Base-by-base conservation (phyloP, 2,113 vertebrate species). In the Xiphias gladius region DNA sequence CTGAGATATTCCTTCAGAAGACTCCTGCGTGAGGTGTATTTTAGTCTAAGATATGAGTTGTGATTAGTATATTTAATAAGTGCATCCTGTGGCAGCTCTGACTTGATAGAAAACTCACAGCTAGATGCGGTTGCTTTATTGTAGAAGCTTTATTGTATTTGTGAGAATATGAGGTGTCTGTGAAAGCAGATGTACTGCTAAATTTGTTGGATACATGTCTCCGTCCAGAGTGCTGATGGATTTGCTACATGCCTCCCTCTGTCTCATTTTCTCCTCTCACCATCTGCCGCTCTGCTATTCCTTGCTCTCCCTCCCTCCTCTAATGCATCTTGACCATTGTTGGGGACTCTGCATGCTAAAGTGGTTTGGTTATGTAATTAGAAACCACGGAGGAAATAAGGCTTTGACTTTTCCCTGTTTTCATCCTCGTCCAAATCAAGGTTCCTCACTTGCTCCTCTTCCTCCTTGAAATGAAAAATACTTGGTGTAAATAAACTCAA, bases 301-400 rank as follows among this genome's bases (percentile, higher is more conserved):
- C 46, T 71, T 54, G n/a, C 52, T 73, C 63, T 50, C 46, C 28
- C 35, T 71, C 63, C 54, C 67, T 81, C 66, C 67, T 84, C 79
- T 70, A 80, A 85, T 63, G 78, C 54, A 46, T 83, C 79, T 76
- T 70, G 80, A 80, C 73, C 68, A 72, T 85, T 76, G 73, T 65
- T 62, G n/a, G 43, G 46, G 65, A 68, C 64, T 80, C 50, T 28
- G 75, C 55, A 46, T 65, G 54, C 43, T 70, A 62, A 88, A 83
- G 46, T 73, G 48, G 30, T 83, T 73, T 72, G 48, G 66, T 90
- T 83, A 83, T 54, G 16, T 66, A 80, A 83, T 84, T 62, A 66
- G 52, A 73, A 59, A 59, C 19, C 68, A 43, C 68, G 59, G 54
- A 74, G 58, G 63, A 76, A 59, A 75, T 61, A 20, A 35, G 61